A percentile compares a stretch with the other conserved stretches of the same genome.
Evolutionary conservation across 2,888 invertebrate genomes (phyloP).

Genomic region (Leistus spinibarbis): DNA sequence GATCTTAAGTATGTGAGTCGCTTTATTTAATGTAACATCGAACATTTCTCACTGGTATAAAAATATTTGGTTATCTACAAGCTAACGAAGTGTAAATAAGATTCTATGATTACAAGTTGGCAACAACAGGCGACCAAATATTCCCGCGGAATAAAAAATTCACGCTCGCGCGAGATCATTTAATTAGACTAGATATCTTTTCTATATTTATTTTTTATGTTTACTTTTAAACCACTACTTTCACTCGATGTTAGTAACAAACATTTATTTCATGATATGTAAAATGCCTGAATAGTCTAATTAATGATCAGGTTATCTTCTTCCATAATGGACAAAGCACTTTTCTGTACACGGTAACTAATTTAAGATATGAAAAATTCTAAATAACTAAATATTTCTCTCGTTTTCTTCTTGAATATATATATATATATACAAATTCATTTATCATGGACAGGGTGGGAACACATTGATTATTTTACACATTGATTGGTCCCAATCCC

Average conservation of each 20-base stretch:
- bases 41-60: conserved; percentile 34
- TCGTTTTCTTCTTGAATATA: neutral
- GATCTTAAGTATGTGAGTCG: neutral
- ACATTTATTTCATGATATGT: conserved; percentile 26
- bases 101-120: conserved; percentile 32
- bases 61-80: conserved; percentile 39
- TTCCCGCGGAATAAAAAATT: conserved; percentile 12
- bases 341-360: conserved; percentile 35
- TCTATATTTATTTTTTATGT: conserved; percentile 9
- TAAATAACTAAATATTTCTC: neutral
- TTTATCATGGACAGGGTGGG: conserved; percentile 32
- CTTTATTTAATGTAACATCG: neutral
- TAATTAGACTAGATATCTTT: conserved; percentile 34
- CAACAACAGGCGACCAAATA: conserved; percentile 32
- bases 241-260: conserved; percentile 26
- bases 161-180: conserved; percentile 34
- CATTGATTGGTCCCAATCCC: conserved; percentile 51
- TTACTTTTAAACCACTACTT: conserved; percentile 1
- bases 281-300: conserved; percentile 30
- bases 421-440: conserved; percentile 13
- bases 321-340: neutral
- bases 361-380: conserved; percentile 28
- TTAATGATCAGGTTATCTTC: conserved; percentile 28
- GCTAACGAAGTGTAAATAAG: conserved; percentile 9
- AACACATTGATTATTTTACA: conserved; percentile 23